Percentiles rank a stretch among this genome's conserved stretches.
Evolutionary conservation across 2,113 vertebrate species (phyloP).

Genomic region (Puma concolor): DNA sequence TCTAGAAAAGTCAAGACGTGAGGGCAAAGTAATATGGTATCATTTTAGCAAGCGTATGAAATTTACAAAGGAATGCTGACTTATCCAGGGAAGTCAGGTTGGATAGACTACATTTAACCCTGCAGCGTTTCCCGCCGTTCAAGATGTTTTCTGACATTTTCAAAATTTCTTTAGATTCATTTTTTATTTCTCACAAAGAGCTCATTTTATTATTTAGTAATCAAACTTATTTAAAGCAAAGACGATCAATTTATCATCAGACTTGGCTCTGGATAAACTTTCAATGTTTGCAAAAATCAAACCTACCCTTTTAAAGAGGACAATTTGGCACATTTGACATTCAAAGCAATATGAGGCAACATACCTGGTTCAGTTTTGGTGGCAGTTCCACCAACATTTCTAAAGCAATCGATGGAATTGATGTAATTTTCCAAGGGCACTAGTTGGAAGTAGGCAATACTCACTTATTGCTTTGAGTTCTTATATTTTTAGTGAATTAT

Average conservation of each 20-base stretch:
- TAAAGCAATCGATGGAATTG: neutral
- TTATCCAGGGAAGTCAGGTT: neutral
- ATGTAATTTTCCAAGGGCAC: neutral
- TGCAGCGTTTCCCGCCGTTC: neutral
- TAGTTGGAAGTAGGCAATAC: neutral
- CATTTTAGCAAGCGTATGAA: neutral
- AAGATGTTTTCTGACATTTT: neutral
- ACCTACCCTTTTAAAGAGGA: neutral
- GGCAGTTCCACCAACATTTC: neutral
- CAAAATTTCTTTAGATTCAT: neutral
- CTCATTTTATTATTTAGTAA: conserved; percentile 1
- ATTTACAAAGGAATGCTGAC: neutral
- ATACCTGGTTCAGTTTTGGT: neutral
- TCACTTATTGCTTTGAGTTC: neutral
- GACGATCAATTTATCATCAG: neutral
- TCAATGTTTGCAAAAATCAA: neutral
- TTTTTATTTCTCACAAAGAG: neutral
- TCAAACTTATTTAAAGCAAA: neutral
- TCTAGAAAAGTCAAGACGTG: neutral
- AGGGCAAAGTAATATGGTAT: neutral
- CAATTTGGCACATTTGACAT: neutral
- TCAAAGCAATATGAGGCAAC: neutral
- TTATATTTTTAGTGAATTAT: conserved; percentile 29
- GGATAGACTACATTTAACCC: neutral
- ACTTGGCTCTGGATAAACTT: neutral